A percentile compares a stretch with the other conserved stretches of the same genome.
These are phyloP conservation scores for Ceratoteleas bidentatus DNA, from an alignment of 1,140 invertebrate genomes.

Conservation along the genomic window DNA sequence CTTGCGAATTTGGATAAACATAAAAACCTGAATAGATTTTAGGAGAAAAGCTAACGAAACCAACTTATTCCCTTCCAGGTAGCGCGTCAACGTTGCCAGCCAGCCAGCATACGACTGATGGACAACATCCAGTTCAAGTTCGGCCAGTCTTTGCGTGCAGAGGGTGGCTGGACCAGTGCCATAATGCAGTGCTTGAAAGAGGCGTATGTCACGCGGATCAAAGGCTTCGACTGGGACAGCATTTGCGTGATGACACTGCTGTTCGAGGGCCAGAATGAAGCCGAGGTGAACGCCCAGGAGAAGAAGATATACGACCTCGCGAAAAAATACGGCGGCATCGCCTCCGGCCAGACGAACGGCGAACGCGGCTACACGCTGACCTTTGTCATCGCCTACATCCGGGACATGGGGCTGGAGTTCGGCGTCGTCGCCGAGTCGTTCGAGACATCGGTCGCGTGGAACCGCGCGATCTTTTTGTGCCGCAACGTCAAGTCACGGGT, in stretches of 20 bases:
- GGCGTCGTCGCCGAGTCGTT: slow-evolving; percentile 97
- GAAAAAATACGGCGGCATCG: slow-evolving; percentile 87
- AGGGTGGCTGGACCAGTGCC: slow-evolving; percentile 85
- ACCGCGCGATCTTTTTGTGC: slow-evolving; percentile 91
- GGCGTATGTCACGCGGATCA: slow-evolving; percentile 93
- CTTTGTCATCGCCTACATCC: slow-evolving; percentile 98
- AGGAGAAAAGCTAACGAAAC: too few relatives aligned
- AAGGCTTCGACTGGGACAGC: slow-evolving; percentile 91
- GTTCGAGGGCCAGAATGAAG: slow-evolving; percentile 89
- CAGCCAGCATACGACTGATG: slow-evolving; percentile 96
- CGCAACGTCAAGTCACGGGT: slow-evolving; percentile 94
- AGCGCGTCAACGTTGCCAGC: slow-evolving; percentile 90
- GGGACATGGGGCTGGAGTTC: slow-evolving; percentile 95
- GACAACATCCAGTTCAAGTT: slow-evolving; percentile 99
- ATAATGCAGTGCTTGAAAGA: slow-evolving; percentile 92
- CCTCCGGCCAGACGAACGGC: slow-evolving; percentile 96
- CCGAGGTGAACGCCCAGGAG: slow-evolving; percentile 90
- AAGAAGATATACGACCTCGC: slow-evolving; percentile 93
- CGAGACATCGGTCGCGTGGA: slow-evolving; percentile 99
- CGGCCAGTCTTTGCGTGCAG: slow-evolving; percentile 93
- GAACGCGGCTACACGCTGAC: slow-evolving; percentile 97
- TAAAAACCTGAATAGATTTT: too few relatives aligned
- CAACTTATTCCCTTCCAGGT: slow-evolving; percentile 74
- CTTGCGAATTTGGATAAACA: too few relatives aligned
- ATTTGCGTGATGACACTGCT: slow-evolving; percentile 96